Conservation (phyloP, 2,888 invertebrate genomes). For the Rhagonycha fulva region DNA sequence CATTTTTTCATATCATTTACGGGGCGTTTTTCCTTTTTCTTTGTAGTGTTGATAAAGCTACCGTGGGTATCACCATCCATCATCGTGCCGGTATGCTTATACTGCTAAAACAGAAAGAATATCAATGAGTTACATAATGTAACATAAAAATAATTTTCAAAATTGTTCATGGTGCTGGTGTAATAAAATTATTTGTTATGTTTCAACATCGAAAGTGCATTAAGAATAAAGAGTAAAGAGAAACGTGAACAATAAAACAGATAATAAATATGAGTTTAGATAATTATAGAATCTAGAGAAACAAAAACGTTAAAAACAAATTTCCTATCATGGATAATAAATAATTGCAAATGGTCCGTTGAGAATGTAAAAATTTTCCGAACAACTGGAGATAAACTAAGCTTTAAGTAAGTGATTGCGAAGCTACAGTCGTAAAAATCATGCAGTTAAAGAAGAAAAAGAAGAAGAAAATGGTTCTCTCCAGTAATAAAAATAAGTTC, state of each 20-base stretch:
- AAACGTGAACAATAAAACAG: neutral
- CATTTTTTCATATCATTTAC: too few relatives aligned
- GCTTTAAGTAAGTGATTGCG: neutral
- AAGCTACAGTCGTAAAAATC: neutral
- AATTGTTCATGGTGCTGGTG: neutral
- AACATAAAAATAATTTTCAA: neutral
- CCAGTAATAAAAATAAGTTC: neutral
- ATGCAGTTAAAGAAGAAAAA: neutral
- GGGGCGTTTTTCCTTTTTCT: neutral
- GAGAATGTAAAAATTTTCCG: neutral
- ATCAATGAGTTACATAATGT: neutral
- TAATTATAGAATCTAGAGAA: neutral
- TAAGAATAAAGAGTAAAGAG: neutral
- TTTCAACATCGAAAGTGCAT: neutral
- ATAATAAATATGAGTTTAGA: neutral
- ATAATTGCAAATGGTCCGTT: neutral
- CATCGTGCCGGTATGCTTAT: neutral
- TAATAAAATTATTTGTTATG: neutral
- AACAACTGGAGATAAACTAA: neutral
- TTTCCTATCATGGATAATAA: neutral
- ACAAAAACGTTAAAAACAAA: neutral
- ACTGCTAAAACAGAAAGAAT: neutral
- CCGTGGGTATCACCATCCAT: too few relatives aligned
- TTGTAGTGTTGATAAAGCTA: too few relatives aligned
- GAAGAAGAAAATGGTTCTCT: neutral